Evolutionary conservation across 2,113 vertebrate genomes (phyloP), one percentile per base, ranked within the genome.

Genomic region (Heloderma charlesbogerti): DNA sequence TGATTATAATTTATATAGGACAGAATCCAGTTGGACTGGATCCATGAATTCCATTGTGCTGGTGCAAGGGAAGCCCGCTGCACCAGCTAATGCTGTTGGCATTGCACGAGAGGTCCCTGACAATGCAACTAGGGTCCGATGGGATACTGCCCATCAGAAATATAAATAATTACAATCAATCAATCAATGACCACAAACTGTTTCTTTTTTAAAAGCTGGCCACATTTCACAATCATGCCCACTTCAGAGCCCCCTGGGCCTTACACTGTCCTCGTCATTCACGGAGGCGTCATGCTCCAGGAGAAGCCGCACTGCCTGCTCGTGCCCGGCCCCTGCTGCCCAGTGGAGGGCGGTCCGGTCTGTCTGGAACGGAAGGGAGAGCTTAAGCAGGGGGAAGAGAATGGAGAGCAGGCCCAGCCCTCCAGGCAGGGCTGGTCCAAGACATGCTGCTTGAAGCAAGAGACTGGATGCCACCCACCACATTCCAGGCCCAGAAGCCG

Each of bases 271-370:
- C 67, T 92, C 94, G 0, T 98, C 98, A 8, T 99, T 98, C 88
- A 99, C 91, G 0, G 97, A 97, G 1, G 96, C 95, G n/a, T 97
- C 95, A 0, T 98, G 97, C 1, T 98, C 97, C 95, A 99, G 96
- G 0, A 99, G 98, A 43, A 99, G 96, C 3, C 97, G 96, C 22
- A 99, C 95, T 0, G 98, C 99, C 82, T 98, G 96, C 91, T 97
- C 97, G 0, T 97, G 97, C 25, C 99, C 99, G 0, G 97, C 97
- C 43, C 98, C 98, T 0, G 97, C 98, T 0, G 99, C 98, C 99
- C 98, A 98, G 96, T 99, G 99, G 94, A 99, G 95, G 5, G 98
- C 98, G 88, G 97, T 98, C 86, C 98, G 97, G 31, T 97, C 98
- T 69, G 93, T 81, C 98, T 99, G 97, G 40, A 93, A 40, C 66